These are phyloP conservation scores for Idaea aversata DNA, from an alignment of 2,888 invertebrate genomes.

Conservation along the genomic window DNA sequence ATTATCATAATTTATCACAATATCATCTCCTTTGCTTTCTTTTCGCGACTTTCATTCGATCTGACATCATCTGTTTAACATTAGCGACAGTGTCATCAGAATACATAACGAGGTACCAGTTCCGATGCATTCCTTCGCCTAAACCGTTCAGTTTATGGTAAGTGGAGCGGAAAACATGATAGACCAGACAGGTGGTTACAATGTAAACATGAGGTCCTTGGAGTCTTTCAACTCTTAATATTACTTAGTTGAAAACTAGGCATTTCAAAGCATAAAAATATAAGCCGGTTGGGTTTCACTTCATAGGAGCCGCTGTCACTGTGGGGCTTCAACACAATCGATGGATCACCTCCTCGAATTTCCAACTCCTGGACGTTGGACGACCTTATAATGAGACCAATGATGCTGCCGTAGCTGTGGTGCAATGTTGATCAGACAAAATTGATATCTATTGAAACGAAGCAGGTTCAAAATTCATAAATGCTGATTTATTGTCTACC, in stretches of 20 bases:
- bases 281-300: no score
- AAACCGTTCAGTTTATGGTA: background rate
- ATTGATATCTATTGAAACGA: no score
- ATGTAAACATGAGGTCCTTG: background rate
- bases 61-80: background rate
- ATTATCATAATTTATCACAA: background rate
- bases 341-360: no score
- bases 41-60: background rate
- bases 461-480: no score
- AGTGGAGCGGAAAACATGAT: background rate
- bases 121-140: constrained; percentile 1
- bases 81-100: background rate
- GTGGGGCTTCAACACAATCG: no score
- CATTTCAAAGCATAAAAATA: background rate
- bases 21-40: background rate
- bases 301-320: no score
- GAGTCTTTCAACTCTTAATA: background rate
- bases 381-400: no score
- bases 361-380: no score
- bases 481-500: no score
- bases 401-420: no score
- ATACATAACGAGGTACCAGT: background rate
- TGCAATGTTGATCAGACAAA: no score
- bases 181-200: background rate
- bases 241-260: background rate